Evolutionary conservation across 2,888 invertebrate species (phyloP), one percentile per base, ranked within the genome.

Genomic region (Brenthis daphne): DNA sequence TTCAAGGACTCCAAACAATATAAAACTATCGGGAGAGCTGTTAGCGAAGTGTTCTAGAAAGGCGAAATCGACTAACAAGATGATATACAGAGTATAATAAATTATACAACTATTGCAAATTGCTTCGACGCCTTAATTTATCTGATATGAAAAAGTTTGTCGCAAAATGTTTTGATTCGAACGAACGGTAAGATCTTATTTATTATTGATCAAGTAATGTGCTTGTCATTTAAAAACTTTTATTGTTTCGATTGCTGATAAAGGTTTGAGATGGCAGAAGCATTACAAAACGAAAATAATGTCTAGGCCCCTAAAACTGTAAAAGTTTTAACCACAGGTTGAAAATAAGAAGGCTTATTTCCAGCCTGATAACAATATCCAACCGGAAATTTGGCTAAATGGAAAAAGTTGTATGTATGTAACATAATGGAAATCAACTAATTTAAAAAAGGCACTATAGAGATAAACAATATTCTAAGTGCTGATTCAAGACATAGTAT

Each of bases 21-120:
- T 69, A 58, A 69, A 71, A 73, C 69, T 65, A 69, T 67, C 43
- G 69, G 29, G 20, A 58, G 65, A 58, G 63, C 69, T 67, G 67
- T 69, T 69, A 69, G 69, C 58, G 57, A 69, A 69, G 57, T 65
- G 67, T 63, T 65, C 57, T 60, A 63, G 65, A 70, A 69, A 72
- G 58, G 63, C 69, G 53, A 68, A 57, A 67, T 61, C 50, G 57
- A 60, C 70, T 70, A 72, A 74, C 73, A 66, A 72, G 72, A 60
- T 64, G 68, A 69, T 72, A 64, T 72, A 67, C 69, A 72, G 67
- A 67, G 53, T 65, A 61, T 65, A 54, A 56, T 51, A 60, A 61
- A 65, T 56, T 63, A 37, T 63, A 51, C 50, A 65, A 61, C 71
- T 69, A 61, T 70, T 68, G 55, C 24, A 65, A 68, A 68, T 67